Percentiles rank a stretch among this genome's conserved stretches.
phyloP scores from a whole-genome alignment of 2,113 vertebrate genomes.

The Enhydra lutris region DNA sequence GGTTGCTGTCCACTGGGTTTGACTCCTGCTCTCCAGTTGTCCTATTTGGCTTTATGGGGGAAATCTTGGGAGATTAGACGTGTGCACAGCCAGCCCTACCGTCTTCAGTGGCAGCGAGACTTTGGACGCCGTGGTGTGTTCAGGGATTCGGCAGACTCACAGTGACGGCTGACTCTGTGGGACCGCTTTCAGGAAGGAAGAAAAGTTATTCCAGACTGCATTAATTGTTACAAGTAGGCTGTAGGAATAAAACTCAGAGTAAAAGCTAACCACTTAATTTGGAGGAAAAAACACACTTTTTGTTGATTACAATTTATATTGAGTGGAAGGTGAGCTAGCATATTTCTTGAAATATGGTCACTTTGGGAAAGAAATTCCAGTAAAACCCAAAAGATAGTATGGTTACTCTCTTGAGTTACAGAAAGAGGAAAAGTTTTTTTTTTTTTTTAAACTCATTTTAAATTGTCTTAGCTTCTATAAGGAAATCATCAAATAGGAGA shows the following conservation, averaged over 20 bases:
- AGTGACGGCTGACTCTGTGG: not conserved
- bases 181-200: not conserved
- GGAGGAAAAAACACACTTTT: not conserved
- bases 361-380: conserved; percentile 25
- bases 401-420: not conserved
- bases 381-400: not conserved
- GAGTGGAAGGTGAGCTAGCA: not conserved
- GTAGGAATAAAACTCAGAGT: not conserved
- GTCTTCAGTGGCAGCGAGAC: not conserved
- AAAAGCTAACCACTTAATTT: not conserved
- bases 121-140: not conserved
- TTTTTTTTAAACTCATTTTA: not conserved
- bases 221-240: conserved; percentile 1
- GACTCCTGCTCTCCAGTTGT: not conserved
- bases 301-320: not conserved
- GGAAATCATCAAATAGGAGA: not conserved
- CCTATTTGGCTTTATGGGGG: not conserved
- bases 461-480: not conserved
- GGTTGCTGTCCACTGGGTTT: not conserved
- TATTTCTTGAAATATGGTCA: not conserved
- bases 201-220: not conserved
- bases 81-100: not conserved
- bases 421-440: not conserved
- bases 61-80: not conserved
- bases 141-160: not conserved